Base-by-base conservation (phyloP, 2,113 vertebrate species). In the Corythornis vintsioides region DNA sequence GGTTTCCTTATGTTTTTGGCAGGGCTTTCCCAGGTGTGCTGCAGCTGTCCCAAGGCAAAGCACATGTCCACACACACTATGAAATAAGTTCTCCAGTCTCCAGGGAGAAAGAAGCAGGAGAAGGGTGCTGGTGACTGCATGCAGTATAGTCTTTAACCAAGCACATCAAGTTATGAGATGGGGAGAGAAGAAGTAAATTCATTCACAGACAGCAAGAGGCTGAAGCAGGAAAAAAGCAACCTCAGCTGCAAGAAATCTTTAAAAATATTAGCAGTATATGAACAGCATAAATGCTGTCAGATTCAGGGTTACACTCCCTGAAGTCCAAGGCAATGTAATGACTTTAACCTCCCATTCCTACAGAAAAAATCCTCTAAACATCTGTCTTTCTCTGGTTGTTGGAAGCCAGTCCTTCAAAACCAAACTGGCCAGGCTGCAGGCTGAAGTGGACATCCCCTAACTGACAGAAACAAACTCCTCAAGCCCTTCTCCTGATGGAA, bases 381-480 rank as follows among this genome's bases (percentile, higher is more conserved):
- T 1, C 2, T 18, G 9, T 81, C 24, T 81, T 26, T 80, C 40
- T 50, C 61, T 3, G 2, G 13, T 1, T 86, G 43, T 31, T 48
- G 45, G 40, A 82, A 82, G 35, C 6, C 78, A 66, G 22, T 40
- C 18, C 53, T 61, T 43, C 31, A 19, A 43, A 86, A 52, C 6
- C 28, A 38, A 75, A 40, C 35, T 8, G 0, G 28, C 16, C 52
- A 26, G 50, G 70, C 45, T 72, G 38, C 22, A 72, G 21, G 42
- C 15, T 59, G 26, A 9, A 20, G 11, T 43, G 26, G 28, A 66
- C 5, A 20, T 45, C 19, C 40, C 40, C 40, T 80, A 21, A 52
- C 59, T 64, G 90, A 95, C 91, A 94, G 97, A 92, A 97, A 88
- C 88, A 83, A 95, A 88, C 67, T 85, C 88, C 83, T 92, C 79